Percentiles rank a stretch among this genome's conserved stretches.
Evolutionary conservation across 1,140 invertebrate species (phyloP).

Genomic region (Batillaria attramentaria): DNA sequence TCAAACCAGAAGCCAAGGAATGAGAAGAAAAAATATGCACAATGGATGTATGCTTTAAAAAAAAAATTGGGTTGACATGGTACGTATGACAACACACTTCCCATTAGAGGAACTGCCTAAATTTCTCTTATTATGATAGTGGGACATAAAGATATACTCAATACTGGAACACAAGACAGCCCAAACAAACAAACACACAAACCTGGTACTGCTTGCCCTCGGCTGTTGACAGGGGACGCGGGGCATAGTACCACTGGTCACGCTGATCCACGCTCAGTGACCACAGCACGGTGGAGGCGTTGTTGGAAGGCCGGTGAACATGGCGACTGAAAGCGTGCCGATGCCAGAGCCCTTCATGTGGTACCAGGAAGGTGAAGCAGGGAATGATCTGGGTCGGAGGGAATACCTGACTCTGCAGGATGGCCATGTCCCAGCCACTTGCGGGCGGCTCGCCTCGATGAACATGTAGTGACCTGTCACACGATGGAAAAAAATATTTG

Average conservation of each 20-base stretch:
- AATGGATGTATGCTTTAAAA: neutral
- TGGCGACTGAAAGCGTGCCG: conserved; percentile 44
- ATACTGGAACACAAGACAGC: neutral
- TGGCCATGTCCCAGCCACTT: conserved; percentile 54
- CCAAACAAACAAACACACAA: neutral
- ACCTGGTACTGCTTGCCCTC: conserved; percentile 21
- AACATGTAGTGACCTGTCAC: conserved; percentile 61
- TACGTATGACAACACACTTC: neutral
- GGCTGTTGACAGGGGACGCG: conserved; percentile 42
- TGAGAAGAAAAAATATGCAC: no score
- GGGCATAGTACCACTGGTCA: conserved; percentile 55
- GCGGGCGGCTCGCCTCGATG: conserved; percentile 48
- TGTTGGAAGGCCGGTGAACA: conserved; percentile 40
- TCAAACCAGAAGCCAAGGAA: neutral
- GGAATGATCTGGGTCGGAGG: conserved; percentile 41
- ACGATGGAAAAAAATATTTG: neutral
- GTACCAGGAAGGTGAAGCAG: conserved; percentile 78
- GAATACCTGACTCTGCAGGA: conserved; percentile 59
- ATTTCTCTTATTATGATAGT: neutral
- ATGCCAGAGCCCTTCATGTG: conserved; percentile 80
- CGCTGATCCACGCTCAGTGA: conserved; percentile 55
- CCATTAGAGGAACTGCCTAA: neutral
- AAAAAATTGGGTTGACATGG: neutral
- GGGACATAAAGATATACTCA: neutral
- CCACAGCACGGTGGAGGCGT: conserved; percentile 42